Percentiles rank a stretch among this genome's conserved stretches.
phyloP scores from a whole-genome alignment of 2,888 invertebrate species.

The Limulus polyphemus region DNA sequence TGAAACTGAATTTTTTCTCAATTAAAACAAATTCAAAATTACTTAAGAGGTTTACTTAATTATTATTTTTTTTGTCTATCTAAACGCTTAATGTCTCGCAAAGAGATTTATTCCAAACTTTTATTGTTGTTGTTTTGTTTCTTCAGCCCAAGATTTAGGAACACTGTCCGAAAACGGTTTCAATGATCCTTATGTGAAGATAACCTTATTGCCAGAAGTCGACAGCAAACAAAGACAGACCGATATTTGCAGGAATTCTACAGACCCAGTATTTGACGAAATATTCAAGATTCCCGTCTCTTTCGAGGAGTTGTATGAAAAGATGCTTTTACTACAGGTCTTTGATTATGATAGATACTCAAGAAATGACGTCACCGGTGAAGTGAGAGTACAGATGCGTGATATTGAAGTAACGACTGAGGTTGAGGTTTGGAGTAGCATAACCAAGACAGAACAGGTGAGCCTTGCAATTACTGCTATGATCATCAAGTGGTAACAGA shows the following conservation, averaged over 20 bases:
- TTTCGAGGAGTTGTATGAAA: conserved; percentile 69
- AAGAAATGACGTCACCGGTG: conserved; percentile 75
- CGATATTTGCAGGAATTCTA: conserved; percentile 65
- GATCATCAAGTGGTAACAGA: too few species aligned
- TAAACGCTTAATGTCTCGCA: background rate
- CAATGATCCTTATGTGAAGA: conserved; percentile 74
- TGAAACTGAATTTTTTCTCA: too few species aligned
- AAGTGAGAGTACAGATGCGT: conserved; percentile 61
- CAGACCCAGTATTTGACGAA: conserved; percentile 78
- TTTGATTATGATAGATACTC: conserved; percentile 58
- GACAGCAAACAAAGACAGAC: conserved; percentile 74
- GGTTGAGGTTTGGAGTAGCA: conserved; percentile 75
- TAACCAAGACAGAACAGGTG: conserved; percentile 60
- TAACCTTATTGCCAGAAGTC: conserved; percentile 66
- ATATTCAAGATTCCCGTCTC: conserved; percentile 86
- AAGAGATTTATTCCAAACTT: background rate
- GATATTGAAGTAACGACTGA: conserved; percentile 64
- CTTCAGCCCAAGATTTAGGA: conserved; percentile 54
- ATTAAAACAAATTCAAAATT: too few species aligned
- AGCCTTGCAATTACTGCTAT: background rate
- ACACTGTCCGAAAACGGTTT: conserved; percentile 74
- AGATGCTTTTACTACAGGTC: conserved; percentile 59
- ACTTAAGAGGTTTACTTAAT: too few species aligned
- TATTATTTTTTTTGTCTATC: too few species aligned
- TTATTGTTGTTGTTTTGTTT: background rate